Conservation (phyloP, 2,888 invertebrate species). For the Meteorus cinctellus region DNA sequence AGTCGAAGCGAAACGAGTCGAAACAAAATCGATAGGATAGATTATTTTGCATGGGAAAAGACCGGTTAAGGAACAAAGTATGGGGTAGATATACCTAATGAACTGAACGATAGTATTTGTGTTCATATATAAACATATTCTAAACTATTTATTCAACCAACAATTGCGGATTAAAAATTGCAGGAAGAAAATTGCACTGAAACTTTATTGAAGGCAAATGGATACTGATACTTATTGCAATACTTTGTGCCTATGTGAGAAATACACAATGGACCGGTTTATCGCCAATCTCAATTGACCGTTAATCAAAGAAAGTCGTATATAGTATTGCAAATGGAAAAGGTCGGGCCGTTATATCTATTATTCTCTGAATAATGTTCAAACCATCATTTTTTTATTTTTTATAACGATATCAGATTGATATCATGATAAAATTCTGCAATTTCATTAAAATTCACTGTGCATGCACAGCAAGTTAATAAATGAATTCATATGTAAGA, state of each 20-base stretch:
- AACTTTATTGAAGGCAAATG: conserved; percentile 15
- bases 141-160: not conserved
- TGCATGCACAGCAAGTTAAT: not conserved
- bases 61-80: conserved; percentile 32
- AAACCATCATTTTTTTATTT: not conserved
- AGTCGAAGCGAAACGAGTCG: conserved; percentile 33
- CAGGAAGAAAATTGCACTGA: not conserved
- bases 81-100: conserved; percentile 29
- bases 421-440: not conserved
- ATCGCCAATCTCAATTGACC: conserved; percentile 28
- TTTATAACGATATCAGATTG: conserved; percentile 14
- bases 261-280: conserved; percentile 35
- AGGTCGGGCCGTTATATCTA: conserved; percentile 20
- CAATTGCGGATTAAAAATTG: conserved; percentile 20
- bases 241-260: conserved; percentile 19
- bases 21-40: conserved; percentile 42
- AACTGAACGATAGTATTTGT: conserved; percentile 27
- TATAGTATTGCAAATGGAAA: conserved; percentile 30
- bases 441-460: conserved; percentile 1
- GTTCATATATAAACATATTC: not conserved
- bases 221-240: conserved; percentile 8
- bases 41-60: conserved; percentile 43
- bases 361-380: not conserved
- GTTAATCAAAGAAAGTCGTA: conserved; percentile 23
- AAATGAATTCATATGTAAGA: not conserved